Percentiles rank a stretch among this genome's conserved stretches.
phyloP scores from a whole-genome alignment of 2,113 vertebrate species.

The Mormoops blainvillei region DNA sequence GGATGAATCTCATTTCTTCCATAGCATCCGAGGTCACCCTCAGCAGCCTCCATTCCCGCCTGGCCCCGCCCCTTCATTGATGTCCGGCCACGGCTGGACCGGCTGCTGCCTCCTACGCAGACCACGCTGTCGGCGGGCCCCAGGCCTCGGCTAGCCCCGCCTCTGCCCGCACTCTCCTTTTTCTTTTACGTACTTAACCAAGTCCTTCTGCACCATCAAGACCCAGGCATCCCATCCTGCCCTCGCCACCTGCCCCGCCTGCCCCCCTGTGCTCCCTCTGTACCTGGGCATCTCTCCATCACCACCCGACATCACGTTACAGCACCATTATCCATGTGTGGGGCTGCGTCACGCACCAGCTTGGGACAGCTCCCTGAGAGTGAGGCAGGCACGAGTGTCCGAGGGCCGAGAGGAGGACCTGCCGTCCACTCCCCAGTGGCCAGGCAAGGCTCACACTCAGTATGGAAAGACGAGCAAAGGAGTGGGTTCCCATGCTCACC shows the following conservation, averaged over 20 bases:
- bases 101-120: neutral
- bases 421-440: fast-evolving
- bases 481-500: neutral
- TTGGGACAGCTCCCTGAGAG: neutral
- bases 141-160: neutral
- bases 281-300: neutral
- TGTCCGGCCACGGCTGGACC: neutral
- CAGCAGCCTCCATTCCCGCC: neutral
- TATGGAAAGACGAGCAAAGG: neutral
- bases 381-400: fast-evolving
- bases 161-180: no score
- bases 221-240: neutral
- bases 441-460: neutral
- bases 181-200: neutral
- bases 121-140: neutral
- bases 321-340: neutral
- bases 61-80: neutral
- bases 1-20: neutral
- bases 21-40: neutral
- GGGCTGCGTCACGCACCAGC: neutral
- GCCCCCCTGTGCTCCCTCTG: neutral
- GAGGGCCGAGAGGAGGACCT: neutral
- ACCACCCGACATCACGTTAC: neutral
- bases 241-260: no score
- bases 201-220: neutral